Percentiles rank a stretch among this genome's conserved stretches.
These are phyloP conservation scores for Geococcyx californianus DNA, from an alignment of 2,113 vertebrate genomes.

Conservation along the genomic window DNA sequence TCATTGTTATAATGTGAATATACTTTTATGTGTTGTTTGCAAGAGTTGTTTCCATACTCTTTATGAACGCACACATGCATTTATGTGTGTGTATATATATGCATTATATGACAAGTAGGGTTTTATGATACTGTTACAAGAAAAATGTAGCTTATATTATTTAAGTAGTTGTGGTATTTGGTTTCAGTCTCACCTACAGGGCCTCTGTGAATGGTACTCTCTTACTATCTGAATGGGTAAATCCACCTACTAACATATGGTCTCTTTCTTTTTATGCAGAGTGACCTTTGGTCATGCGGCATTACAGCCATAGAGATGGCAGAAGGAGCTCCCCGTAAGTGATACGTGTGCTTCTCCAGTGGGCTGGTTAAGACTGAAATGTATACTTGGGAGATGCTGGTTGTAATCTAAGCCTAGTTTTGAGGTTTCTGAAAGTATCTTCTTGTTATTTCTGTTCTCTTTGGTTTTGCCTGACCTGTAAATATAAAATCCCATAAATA, in stretches of 20 bases:
- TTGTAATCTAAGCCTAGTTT: slow-evolving; percentile 27
- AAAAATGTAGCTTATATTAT: not conserved
- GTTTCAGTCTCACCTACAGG: slow-evolving; percentile 38
- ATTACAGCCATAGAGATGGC: slow-evolving; percentile 99
- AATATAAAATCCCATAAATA: slow-evolving; percentile 51
- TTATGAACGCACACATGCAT: accelerated
- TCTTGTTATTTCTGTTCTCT: slow-evolving; percentile 23
- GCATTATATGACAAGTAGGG: not conserved
- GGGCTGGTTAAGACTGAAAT: not conserved
- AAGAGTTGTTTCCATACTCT: not conserved
- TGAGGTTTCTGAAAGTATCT: slow-evolving; percentile 35
- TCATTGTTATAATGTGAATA: not conserved
- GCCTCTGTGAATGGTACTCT: slow-evolving; percentile 5
- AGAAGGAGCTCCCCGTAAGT: slow-evolving; percentile 98
- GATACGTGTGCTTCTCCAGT: not conserved
- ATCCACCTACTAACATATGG: slow-evolving; percentile 61
- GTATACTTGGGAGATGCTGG: not conserved
- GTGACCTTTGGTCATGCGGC: slow-evolving; percentile 97
- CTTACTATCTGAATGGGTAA: slow-evolving; percentile 7
- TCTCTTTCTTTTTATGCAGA: slow-evolving; percentile 78
- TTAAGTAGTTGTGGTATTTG: not conserved
- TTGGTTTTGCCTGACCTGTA: slow-evolving; percentile 31
- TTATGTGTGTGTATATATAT: not conserved
- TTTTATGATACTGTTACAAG: not conserved
- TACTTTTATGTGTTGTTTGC: not conserved